A percentile compares a stretch with the other conserved stretches of the same genome.
phyloP scores from a whole-genome alignment of 23 tunicate genomes.

The Corella eumyota region DNA sequence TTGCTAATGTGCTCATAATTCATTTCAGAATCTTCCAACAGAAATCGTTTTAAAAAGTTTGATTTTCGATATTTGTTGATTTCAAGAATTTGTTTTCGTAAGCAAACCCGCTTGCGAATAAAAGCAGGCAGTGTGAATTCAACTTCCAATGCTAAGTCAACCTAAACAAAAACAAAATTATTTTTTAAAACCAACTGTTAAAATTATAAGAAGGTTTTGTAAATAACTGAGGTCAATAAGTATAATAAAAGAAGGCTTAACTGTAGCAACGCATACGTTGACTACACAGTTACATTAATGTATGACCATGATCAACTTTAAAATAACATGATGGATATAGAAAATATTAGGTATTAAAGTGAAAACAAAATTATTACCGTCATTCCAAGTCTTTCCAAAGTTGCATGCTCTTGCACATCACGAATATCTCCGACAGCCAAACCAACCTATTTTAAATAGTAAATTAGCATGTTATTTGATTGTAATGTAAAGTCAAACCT shows the following conservation, averaged over 20 bases:
- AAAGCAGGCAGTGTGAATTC: constrained; percentile 83
- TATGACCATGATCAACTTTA: no score
- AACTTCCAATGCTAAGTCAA: constrained; percentile 76
- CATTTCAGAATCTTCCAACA: constrained; percentile 55
- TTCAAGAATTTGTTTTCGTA: constrained; percentile 77
- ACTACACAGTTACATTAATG: no score
- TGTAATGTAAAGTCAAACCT: neutral
- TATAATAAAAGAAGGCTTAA: neutral
- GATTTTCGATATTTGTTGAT: constrained; percentile 79
- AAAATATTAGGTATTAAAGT: neutral
- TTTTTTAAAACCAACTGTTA: neutral
- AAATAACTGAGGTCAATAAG: neutral
- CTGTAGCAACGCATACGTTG: no score
- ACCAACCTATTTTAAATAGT: constrained; percentile 59
- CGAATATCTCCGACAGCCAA: constrained; percentile 97
- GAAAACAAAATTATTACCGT: constrained; percentile 27
- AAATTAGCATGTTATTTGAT: neutral
- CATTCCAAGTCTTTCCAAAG: constrained; percentile 91
- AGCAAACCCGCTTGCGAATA: constrained; percentile 47
- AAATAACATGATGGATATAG: no score
- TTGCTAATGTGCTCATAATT: constrained; percentile 63
- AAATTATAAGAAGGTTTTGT: neutral
- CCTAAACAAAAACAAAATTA: constrained; percentile 16
- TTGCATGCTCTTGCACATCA: constrained; percentile 92
- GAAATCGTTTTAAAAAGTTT: constrained; percentile 58